These are phyloP conservation scores for Eunapius fragilis DNA, from an alignment of 37 sponge, comb jelly and placozoan species.

Conservation along the genomic window DNA sequence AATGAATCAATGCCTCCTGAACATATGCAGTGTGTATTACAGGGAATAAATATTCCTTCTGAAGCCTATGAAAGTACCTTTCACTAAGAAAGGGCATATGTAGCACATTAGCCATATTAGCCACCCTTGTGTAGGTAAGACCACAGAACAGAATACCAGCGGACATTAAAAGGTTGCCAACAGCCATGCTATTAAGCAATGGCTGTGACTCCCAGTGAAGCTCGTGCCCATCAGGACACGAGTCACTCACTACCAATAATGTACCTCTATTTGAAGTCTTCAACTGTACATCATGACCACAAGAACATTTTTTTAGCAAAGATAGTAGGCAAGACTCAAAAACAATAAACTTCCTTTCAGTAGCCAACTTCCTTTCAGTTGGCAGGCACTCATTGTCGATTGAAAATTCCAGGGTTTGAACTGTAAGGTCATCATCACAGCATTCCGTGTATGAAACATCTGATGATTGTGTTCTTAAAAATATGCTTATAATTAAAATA, in stretches of 20 bases:
- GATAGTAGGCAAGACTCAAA: constrained; percentile 4
- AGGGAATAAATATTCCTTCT: constrained; percentile 1
- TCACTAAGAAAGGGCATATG: background rate
- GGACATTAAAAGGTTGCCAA: constrained; percentile 14
- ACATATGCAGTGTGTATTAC: background rate
- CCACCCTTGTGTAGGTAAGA: background rate
- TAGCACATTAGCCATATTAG: background rate
- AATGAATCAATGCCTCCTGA: background rate
- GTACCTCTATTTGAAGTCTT: constrained; percentile 6
- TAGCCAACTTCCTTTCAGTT: background rate
- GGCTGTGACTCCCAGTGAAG: constrained; percentile 22
- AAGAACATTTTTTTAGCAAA: background rate
- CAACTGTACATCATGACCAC: constrained; percentile 4
- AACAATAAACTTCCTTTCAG: constrained; percentile 1
- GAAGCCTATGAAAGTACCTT: constrained; percentile 4
- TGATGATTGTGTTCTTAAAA: background rate
- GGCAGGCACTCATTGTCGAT: background rate
- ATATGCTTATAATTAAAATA: background rate
- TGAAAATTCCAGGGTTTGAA: background rate
- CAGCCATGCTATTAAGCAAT: background rate
- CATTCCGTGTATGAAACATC: background rate
- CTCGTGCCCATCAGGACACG: constrained; percentile 13
- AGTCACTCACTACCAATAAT: constrained; percentile 13
- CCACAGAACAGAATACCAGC: background rate
- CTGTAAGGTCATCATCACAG: background rate